Evolutionary conservation across 1,140 invertebrate genomes (phyloP).

Genomic region (Homalodisca vitripennis): DNA sequence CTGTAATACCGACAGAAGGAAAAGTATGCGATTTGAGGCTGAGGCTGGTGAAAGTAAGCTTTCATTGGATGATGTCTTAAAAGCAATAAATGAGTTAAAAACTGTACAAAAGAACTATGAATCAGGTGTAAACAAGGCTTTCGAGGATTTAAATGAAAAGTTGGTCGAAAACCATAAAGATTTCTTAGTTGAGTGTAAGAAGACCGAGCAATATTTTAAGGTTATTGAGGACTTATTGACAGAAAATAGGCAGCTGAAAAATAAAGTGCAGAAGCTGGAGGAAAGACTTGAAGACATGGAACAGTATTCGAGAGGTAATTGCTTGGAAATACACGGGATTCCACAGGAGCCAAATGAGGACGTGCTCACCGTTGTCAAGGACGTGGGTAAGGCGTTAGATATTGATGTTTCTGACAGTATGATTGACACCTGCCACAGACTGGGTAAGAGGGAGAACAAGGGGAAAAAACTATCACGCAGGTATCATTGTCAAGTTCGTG

Average conservation of each 20-base stretch:
- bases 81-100: neutral
- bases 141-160: neutral
- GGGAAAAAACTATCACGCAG: no score
- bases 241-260: constrained; percentile 11
- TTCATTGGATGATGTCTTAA: neutral
- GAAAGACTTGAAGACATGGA: constrained; percentile 2
- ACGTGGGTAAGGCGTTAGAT: neutral
- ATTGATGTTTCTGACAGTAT: neutral
- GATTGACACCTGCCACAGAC: constrained; percentile 19
- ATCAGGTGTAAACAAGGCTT: neutral
- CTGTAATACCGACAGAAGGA: neutral
- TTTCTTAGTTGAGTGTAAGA: neutral
- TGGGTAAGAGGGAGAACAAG: neutral
- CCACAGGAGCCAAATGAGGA: neutral
- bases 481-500: constrained; percentile 26
- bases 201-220: neutral
- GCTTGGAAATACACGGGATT: constrained; percentile 26
- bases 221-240: neutral
- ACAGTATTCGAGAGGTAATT: constrained; percentile 23
- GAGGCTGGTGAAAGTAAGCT: neutral
- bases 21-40: constrained; percentile 6
- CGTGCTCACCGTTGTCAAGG: constrained; percentile 10
- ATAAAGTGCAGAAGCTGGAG: constrained; percentile 1
- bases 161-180: neutral
- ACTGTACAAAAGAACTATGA: neutral